phyloP scores from a whole-genome alignment of 2,797 vertebrate species.

The Lemur catta region DNA sequence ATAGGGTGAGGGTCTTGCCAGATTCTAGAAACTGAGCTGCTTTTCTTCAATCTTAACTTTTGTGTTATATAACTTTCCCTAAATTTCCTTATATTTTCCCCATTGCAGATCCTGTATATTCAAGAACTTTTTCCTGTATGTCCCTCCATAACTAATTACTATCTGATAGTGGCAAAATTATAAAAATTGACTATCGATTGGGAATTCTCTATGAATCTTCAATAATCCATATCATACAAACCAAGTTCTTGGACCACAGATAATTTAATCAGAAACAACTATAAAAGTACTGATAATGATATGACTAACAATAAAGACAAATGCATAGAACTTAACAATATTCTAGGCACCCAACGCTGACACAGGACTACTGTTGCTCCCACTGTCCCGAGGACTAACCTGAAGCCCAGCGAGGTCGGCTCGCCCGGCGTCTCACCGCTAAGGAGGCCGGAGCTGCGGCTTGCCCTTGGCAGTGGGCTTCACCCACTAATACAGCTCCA shows the following conservation, averaged over 20 bases:
- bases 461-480: fast-evolving
- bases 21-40: fast-evolving
- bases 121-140: background rate
- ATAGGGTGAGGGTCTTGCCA: fast-evolving
- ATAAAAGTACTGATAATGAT: fast-evolving
- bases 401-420: too few species aligned
- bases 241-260: background rate
- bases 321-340: background rate
- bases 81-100: background rate
- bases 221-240: background rate
- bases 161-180: too few species aligned
- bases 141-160: background rate
- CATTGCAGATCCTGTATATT: background rate
- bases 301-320: fast-evolving
- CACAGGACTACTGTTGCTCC: fast-evolving
- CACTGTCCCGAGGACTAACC: background rate
- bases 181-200: background rate
- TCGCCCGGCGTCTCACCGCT: fast-evolving
- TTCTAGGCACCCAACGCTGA: background rate
- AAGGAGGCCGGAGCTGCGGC: fast-evolving
- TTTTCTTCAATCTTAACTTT: background rate
- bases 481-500: fast-evolving
- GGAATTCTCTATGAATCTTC: background rate
- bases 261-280: background rate
- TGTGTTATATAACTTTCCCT: background rate